Percentiles rank a stretch among this genome's conserved stretches.
phyloP scores from a whole-genome alignment of 2,797 vertebrate genomes.

The Margarornis squamiger region DNA sequence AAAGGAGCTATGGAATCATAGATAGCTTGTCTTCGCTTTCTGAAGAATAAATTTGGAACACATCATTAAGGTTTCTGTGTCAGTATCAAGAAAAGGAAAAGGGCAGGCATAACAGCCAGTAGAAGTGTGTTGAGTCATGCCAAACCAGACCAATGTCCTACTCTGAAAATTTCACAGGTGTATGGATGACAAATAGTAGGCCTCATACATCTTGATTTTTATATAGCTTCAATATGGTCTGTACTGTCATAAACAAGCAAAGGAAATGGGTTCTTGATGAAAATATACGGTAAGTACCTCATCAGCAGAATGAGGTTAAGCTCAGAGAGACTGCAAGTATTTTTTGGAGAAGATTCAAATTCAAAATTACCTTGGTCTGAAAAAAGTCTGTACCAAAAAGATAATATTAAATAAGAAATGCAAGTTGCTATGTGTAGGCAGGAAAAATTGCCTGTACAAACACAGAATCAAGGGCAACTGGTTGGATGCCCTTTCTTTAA shows the following conservation, averaged over 20 bases:
- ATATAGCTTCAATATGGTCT: background rate
- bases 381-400: background rate
- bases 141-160: background rate
- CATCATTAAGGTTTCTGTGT: background rate
- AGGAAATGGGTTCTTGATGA: background rate
- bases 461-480: background rate
- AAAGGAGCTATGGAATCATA: background rate
- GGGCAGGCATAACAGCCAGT: background rate
- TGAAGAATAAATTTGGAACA: background rate
- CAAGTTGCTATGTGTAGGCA: background rate
- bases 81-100: background rate
- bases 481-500: background rate
- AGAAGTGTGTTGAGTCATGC: background rate
- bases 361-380: background rate
- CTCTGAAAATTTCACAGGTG: background rate
- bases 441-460: background rate
- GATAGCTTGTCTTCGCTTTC: background rate
- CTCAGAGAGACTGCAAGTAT: background rate
- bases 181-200: background rate
- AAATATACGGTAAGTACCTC: background rate
- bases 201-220: background rate
- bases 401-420: background rate
- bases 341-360: background rate
- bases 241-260: background rate
- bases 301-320: background rate